phyloP scores from a whole-genome alignment of 2,888 invertebrate genomes.

The Pollenia amentaria region DNA sequence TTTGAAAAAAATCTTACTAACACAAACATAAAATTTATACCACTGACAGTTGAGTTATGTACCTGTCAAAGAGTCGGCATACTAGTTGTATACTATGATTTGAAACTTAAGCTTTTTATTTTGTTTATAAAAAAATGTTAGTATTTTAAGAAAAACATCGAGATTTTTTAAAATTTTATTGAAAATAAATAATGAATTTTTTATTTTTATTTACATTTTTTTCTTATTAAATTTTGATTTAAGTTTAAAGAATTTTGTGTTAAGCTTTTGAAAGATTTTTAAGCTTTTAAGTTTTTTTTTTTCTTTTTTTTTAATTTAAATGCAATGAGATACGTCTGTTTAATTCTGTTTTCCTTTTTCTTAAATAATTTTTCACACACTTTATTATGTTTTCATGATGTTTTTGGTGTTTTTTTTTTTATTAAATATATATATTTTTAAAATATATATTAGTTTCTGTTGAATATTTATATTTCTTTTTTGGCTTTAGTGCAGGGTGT shows the following conservation, averaged over 20 bases:
- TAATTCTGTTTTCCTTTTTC: slow-evolving; percentile 10
- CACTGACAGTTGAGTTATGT: no score
- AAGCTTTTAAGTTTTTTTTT: slow-evolving; percentile 12
- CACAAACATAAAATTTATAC: no score
- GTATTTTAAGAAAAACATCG: slow-evolving; percentile 23
- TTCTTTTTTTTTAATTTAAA: slow-evolving; percentile 51
- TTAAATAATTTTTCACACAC: slow-evolving; percentile 27
- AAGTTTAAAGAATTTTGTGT: slow-evolving; percentile 25
- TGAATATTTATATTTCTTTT: neutral
- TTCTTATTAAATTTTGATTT: slow-evolving; percentile 47
- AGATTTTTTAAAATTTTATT: slow-evolving; percentile 19
- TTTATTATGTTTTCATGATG: slow-evolving; percentile 35
- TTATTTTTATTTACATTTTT: slow-evolving; percentile 45
- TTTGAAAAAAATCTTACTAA: no score
- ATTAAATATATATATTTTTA: slow-evolving; percentile 33
- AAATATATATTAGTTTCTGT: slow-evolving; percentile 42
- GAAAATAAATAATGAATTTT: slow-evolving; percentile 1
- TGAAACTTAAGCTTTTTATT: slow-evolving; percentile 20
- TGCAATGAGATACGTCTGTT: slow-evolving; percentile 70
- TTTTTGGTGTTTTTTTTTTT: slow-evolving; percentile 22
- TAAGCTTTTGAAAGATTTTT: slow-evolving; percentile 19
- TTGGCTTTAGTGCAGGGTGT: slow-evolving; percentile 59
- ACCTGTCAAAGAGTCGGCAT: no score
- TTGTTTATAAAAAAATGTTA: neutral
- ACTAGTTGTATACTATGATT: no score